Evolutionary conservation across 1,140 invertebrate genomes (phyloP), one percentile per base, ranked within the genome.

Genomic region (Episyrphus balteatus): DNA sequence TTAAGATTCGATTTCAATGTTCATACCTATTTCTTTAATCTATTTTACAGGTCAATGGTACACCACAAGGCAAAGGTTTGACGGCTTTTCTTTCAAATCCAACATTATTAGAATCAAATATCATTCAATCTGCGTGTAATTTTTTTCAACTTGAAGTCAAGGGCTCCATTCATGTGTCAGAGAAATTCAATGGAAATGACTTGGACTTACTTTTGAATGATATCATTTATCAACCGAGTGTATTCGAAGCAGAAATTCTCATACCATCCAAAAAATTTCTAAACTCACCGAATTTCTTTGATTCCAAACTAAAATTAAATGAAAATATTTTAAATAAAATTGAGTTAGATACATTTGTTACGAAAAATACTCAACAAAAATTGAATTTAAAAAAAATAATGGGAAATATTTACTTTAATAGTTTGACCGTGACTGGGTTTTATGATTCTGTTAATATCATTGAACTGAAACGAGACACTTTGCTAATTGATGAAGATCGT

Each of bases 1-100:
- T n/a, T n/a, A n/a, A n/a, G n/a, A n/a, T n/a, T n/a, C n/a, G n/a
- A n/a, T n/a, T n/a, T n/a, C n/a, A n/a, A n/a, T n/a, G n/a, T n/a
- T n/a, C n/a, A n/a, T n/a, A n/a, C n/a, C n/a, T n/a, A n/a, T n/a
- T n/a, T n/a, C n/a, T n/a, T n/a, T n/a, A n/a, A n/a, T n/a, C n/a
- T n/a, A n/a, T n/a, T 44, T 55, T 51, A 1, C 40, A 73, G 72
- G 59, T 73, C 0, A 55, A 67, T 50, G 72, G 72, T n/a, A 59
- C 59, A 13, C 63, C 73, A 21, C 62, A 61, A 26, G 73, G 72
- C 5, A 52, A 58, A 40, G 55, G 64, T 32, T 51, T 70, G 11
- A 62, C 66, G 31, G 58, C 71, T 18, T 66, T 73, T 12, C 53
- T 71, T 3, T 43, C 63, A 21, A 75, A 75, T 61, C 69, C 70